Evolutionary conservation across 1,140 invertebrate genomes (phyloP), one percentile per base, ranked within the genome.

Genomic region (Teleopsis dalmanni): DNA sequence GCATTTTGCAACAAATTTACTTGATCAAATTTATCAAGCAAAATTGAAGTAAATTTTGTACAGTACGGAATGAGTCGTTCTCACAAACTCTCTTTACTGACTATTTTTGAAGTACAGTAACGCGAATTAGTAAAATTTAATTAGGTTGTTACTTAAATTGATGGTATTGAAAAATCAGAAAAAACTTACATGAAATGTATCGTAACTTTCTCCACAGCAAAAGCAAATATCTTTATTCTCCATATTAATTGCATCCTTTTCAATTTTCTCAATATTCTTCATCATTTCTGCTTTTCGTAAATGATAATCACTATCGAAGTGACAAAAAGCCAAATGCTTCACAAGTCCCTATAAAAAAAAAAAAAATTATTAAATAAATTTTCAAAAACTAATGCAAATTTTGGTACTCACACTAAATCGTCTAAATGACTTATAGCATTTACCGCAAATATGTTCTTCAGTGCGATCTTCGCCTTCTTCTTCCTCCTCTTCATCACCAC

Each of bases 201-300:
- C 64, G 38, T 64, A 68, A 29, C 60, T 67, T 37, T 70, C 67
- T 14, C 56, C 60, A 54, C 67, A 70, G 36, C 67, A 70, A 38
- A 65, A 70, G 13, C 67, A 70, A 0, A 66, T 64, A 35, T 65
- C 60, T 34, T 68, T 64, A 19, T 70, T 62, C n/a, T 67, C 59
- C 61, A 67, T 62, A 9, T 62, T 60, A 10, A 59, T 44, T 0
- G 61, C 62, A 47, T 65, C 67, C 21, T 59, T 62, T 14, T 69
- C 65, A 38, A 69, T 69, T 51, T 69, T 69, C 9, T 70, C 62
- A n/a, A 70, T 44, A 29, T 67, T 70, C 37, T 65, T 66, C 0
- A 62, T 52, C 63, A 65, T 69, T 31, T 69, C 65, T 13, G 57
- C 65, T 43, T 65, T 68, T 19, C 65, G 64, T 16, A 61, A 33